Evolutionary conservation across 1,140 invertebrate genomes (phyloP).

Genomic region (Acromyrmex echinatior): DNA sequence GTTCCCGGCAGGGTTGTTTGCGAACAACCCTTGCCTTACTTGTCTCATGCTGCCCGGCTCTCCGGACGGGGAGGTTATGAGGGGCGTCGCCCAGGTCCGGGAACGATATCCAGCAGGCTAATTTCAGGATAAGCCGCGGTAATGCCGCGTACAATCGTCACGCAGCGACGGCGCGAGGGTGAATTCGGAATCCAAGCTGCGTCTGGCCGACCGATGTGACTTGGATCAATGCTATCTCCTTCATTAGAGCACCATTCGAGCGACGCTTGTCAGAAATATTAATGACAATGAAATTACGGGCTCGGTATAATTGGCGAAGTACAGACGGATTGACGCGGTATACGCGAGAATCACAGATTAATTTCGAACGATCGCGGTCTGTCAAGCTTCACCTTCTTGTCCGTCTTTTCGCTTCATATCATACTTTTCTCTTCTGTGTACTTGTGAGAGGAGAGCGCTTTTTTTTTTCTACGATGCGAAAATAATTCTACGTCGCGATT

Average conservation of each 20-base stretch:
- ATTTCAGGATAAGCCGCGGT: constrained; percentile 52
- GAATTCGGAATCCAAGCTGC: constrained; percentile 67
- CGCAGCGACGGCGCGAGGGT: constrained; percentile 56
- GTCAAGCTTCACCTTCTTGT: not conserved
- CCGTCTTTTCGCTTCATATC: not conserved
- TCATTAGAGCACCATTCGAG: constrained; percentile 70
- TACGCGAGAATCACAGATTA: not conserved
- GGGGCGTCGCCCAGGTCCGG: not conserved
- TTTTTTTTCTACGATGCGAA: not conserved
- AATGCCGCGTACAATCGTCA: constrained; percentile 56
- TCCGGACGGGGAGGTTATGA: not conserved
- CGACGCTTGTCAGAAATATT: constrained; percentile 68
- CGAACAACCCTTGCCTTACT: constrained; percentile 37
- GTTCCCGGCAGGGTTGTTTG: constrained; percentile 42
- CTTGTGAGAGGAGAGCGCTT: not conserved
- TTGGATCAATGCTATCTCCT: constrained; percentile 65
- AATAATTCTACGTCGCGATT: constrained; percentile 32
- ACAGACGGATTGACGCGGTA: not conserved
- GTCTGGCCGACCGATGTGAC: constrained; percentile 49
- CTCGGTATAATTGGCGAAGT: constrained; percentile 22
- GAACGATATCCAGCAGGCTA: constrained; percentile 52
- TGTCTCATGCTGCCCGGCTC: not conserved
- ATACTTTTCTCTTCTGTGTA: not conserved
- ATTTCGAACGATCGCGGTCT: not conserved
- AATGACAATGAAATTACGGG: constrained; percentile 55